Conservation (phyloP, 1,140 invertebrate genomes). For the Caerostris extrusa region DNA sequence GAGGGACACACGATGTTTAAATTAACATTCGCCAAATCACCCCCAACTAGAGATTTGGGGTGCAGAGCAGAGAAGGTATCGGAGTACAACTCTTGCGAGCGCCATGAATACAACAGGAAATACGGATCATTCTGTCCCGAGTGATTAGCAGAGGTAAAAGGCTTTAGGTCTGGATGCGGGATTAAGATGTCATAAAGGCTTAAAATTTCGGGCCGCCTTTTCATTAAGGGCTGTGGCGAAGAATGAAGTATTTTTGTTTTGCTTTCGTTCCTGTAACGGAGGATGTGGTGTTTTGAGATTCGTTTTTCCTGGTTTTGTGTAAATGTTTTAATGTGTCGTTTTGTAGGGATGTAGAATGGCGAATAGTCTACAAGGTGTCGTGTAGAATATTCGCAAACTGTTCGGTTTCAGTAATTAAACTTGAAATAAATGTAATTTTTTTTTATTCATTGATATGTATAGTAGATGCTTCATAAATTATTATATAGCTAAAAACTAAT, state of each 20-base stretch:
- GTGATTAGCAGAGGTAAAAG: constrained; percentile 70
- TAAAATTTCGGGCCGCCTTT: constrained; percentile 46
- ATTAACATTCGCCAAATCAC: constrained; percentile 40
- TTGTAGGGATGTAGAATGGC: not conserved
- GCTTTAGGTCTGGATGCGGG: constrained; percentile 41
- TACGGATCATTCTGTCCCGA: constrained; percentile 69
- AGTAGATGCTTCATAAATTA: no score
- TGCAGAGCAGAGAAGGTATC: not conserved
- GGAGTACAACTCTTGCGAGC: not conserved
- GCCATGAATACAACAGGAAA: constrained; percentile 70
- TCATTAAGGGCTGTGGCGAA: constrained; percentile 45
- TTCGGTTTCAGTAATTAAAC: no score
- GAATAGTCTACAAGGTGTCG: not conserved
- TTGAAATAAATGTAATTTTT: no score
- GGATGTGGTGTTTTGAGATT: not conserved
- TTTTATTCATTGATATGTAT: no score
- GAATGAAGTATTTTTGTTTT: not conserved
- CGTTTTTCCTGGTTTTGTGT: not conserved
- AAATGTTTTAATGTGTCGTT: not conserved
- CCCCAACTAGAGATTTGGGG: not conserved
- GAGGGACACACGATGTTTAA: constrained; percentile 61
- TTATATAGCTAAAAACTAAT: no score
- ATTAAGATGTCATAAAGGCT: constrained; percentile 69
- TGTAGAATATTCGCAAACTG: no score
- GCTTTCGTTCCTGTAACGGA: not conserved